Base-by-base conservation (phyloP, 2,113 vertebrate genomes). In the Petromus typicus region DNA sequence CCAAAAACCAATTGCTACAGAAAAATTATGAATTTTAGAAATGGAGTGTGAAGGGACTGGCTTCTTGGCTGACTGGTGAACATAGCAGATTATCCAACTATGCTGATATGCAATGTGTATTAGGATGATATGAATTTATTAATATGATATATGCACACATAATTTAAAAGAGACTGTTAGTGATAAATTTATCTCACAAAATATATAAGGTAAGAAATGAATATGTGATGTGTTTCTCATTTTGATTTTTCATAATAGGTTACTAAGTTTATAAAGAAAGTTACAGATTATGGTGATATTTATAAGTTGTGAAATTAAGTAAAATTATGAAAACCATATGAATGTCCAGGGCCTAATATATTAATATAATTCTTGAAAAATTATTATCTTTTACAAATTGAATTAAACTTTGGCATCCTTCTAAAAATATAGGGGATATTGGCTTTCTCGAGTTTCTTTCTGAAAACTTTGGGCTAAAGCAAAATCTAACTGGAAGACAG, bases 401-500 rank as follows among this genome's bases (percentile, higher is more conserved):
- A 96, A 87, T 63, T 90, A 73, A 88, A 22, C 16, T n/a, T 91
- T 75, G 51, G 56, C n/a, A 71, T 71, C 71, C 40, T 71, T 40
- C 43, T 75, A 66, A 66, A 93, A 89, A 88, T 84, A 34, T 3
- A 54, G 34, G 71, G 11, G 9, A 59, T 30, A 79, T 37, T 94
- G 18, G 7, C 2, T 82, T 87, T 93, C 51, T 67, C 20, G 91
- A 64, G 54, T 63, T 78, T 78, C 17, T 84, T 78, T 30, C n/a
- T 83, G 67, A 86, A 94, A 90, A 69, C 51, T 32, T 91, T 57
- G 75, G 30, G 11, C 56, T n/a, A 79, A 82, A 59, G 66, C 23
- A 73, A 94, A 92, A 57, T 67, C 54, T 25, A 91, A 81, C 43
- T 86, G 20, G 20, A 73, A 94, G 34, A 90, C 89, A 82, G 63